A percentile compares a stretch with the other conserved stretches of the same genome.
Evolutionary conservation across 2,113 vertebrate genomes (phyloP).

Genomic region (Chinchilla lanigera): DNA sequence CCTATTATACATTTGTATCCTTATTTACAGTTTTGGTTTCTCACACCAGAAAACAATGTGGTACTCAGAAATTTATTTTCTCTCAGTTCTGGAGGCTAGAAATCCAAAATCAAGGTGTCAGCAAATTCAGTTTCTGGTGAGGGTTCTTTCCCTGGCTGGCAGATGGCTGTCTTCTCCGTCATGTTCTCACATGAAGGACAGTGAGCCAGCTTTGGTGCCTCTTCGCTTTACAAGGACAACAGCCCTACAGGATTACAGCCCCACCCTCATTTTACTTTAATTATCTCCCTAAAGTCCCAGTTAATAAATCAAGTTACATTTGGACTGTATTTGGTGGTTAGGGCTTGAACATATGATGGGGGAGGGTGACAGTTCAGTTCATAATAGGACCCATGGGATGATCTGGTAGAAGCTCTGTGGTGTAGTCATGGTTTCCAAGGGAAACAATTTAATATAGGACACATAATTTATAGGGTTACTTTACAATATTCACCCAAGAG

Average conservation of each 20-base stretch:
- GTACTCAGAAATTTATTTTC: not conserved
- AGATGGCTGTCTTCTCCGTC: not conserved
- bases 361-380: not conserved
- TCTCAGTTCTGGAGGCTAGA: not conserved
- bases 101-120: not conserved
- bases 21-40: not conserved
- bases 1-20: not conserved
- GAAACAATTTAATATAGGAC: no score
- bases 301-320: not conserved
- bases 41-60: not conserved
- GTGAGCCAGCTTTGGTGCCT: not conserved
- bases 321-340: not conserved
- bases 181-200: not conserved
- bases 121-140: not conserved
- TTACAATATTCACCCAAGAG: no score
- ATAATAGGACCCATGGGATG: not conserved
- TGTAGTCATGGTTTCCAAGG: no score
- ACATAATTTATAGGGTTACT: no score
- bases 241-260: not conserved
- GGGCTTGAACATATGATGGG: not conserved
- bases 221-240: not conserved
- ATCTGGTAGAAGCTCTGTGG: not conserved
- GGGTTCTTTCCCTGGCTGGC: not conserved
- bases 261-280: not conserved
- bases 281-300: not conserved